These are phyloP conservation scores for Arge pagana DNA, from an alignment of 2,888 invertebrate genomes.

Conservation along the genomic window DNA sequence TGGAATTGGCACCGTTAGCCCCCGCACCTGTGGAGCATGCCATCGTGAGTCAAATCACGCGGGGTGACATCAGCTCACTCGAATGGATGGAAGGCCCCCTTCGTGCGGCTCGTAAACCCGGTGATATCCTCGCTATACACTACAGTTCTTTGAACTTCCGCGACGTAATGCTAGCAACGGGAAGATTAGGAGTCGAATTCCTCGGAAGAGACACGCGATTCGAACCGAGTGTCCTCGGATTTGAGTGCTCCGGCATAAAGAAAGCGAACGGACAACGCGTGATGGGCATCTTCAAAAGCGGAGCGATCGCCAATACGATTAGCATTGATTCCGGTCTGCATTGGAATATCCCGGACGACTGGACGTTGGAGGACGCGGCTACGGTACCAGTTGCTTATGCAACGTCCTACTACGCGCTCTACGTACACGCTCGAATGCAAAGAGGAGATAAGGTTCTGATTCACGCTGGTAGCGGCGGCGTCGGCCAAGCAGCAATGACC, in stretches of 20 bases:
- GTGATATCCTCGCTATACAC: too few species aligned
- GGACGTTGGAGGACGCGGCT: slow-evolving; percentile 59
- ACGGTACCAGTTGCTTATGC: slow-evolving; percentile 61
- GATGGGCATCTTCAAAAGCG: slow-evolving; percentile 56
- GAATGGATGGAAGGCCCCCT: slow-evolving; percentile 64
- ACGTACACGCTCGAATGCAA: slow-evolving; percentile 23
- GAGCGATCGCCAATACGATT: slow-evolving; percentile 60
- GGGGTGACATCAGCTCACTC: slow-evolving; percentile 84
- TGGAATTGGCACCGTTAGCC: slow-evolving; percentile 65
- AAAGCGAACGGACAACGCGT: slow-evolving; percentile 32
- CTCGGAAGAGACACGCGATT: slow-evolving; percentile 69
- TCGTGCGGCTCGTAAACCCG: slow-evolving; percentile 64
- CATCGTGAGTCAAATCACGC: slow-evolving; percentile 74
- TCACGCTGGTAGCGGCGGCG: slow-evolving; percentile 63
- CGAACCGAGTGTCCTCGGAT: slow-evolving; percentile 63
- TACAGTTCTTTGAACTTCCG: slow-evolving; percentile 86
- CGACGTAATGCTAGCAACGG: slow-evolving; percentile 92
- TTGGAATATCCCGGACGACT: slow-evolving; percentile 57
- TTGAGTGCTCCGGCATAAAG: slow-evolving; percentile 65
- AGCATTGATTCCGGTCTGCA: slow-evolving; percentile 52
- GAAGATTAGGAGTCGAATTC: slow-evolving; percentile 83
- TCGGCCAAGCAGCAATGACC: slow-evolving; percentile 79
- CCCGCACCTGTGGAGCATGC: slow-evolving; percentile 67
- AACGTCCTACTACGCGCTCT: slow-evolving; percentile 45
- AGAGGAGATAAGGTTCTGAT: slow-evolving; percentile 32